A percentile compares a stretch with the other conserved stretches of the same genome.
These are phyloP conservation scores for Sakesphorus luctuosus DNA, from an alignment of 2,113 vertebrate genomes.

Conservation along the genomic window DNA sequence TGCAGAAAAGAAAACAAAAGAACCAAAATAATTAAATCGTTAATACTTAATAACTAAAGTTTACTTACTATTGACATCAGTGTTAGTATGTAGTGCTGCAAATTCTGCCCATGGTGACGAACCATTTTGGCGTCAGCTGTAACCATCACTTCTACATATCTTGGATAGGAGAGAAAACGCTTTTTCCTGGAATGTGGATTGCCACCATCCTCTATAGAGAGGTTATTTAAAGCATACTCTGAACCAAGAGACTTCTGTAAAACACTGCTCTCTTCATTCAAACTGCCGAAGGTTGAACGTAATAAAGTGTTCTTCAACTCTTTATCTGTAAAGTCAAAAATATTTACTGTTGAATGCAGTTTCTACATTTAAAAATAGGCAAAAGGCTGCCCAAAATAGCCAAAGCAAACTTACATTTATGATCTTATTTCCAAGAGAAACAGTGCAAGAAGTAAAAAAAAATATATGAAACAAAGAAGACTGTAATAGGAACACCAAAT, in stretches of 20 bases:
- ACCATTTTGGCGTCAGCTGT: conserved; percentile 93
- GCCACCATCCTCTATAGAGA: conserved; percentile 21
- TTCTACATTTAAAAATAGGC: neutral
- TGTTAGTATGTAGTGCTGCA: conserved; percentile 95
- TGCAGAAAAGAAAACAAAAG: neutral
- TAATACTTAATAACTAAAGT: neutral
- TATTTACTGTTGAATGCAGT: neutral
- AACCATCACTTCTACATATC: conserved; percentile 97
- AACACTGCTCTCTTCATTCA: conserved; percentile 73
- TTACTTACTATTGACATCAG: conserved; percentile 99
- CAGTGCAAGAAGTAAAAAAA: neutral
- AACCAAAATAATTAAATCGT: neutral
- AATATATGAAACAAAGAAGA: neutral
- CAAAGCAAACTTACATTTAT: neutral
- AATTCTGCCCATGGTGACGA: conserved; percentile 87
- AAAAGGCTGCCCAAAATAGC: neutral
- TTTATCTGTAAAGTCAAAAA: conserved; percentile 71
- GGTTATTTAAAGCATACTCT: conserved; percentile 52
- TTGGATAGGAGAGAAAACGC: conserved; percentile 96
- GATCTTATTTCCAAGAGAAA: neutral
- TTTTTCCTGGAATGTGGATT: conserved; percentile 81
- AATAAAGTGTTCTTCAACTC: conserved; percentile 61
- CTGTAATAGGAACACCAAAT: neutral
- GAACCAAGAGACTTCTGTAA: conserved; percentile 68
- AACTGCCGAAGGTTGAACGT: conserved; percentile 64